A percentile compares a stretch with the other conserved stretches of the same genome.
phyloP scores from a whole-genome alignment of 2,888 invertebrate genomes.

The Drosophila nr. medialis region DNA sequence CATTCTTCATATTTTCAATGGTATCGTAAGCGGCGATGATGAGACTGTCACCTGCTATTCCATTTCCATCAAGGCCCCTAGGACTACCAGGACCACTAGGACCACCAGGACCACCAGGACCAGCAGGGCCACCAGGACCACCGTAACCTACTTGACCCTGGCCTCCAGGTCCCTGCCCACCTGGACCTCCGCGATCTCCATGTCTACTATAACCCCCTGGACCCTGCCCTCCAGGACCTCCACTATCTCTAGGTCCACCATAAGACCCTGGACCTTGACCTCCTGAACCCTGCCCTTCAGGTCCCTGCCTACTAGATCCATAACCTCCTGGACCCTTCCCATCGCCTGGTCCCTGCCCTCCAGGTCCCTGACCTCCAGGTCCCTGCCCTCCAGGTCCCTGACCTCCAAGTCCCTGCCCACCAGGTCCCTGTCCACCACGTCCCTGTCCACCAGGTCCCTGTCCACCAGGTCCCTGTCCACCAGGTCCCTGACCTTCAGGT shows the following conservation, averaged over 20 bases:
- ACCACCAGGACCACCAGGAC: background rate
- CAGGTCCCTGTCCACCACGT: no score
- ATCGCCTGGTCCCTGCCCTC: background rate
- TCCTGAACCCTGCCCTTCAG: background rate
- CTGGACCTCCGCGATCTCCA: background rate
- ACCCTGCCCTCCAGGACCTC: constrained; percentile 1
- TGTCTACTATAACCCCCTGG: background rate
- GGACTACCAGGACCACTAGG: constrained; percentile 1
- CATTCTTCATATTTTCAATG: constrained; percentile 65
- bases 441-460: background rate
- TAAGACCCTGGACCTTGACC: background rate
- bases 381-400: background rate
- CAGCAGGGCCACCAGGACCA: background rate
- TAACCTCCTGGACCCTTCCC: background rate
- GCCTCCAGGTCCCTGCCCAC: background rate
- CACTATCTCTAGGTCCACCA: background rate
- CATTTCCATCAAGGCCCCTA: constrained; percentile 8
- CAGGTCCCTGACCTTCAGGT: background rate
- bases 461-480: background rate
- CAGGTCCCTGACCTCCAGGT: background rate
- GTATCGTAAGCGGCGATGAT: constrained; percentile 68
- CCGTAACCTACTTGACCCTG: background rate
- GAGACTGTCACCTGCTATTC: constrained; percentile 71
- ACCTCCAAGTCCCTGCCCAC: background rate
- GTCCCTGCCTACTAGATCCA: constrained; percentile 1